Evolutionary conservation across 2,888 invertebrate genomes (phyloP), one percentile per base, ranked within the genome.

Genomic region (Archips crataeganus): DNA sequence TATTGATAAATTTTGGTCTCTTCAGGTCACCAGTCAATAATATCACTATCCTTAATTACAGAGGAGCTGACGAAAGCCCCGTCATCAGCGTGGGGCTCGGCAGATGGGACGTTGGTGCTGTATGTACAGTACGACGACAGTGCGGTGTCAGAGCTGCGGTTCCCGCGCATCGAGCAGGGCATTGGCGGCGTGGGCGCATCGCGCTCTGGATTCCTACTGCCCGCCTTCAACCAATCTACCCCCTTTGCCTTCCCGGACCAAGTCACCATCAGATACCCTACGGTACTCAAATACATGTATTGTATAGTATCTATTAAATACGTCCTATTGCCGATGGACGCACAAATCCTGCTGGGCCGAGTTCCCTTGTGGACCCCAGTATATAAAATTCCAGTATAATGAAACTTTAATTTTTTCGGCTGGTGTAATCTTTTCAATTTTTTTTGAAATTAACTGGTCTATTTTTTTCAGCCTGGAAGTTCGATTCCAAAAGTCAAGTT

Each of bases 71-170:
- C 98, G 84, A 96, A 96, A 79, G 95, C 95, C 78, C 97, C 96
- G 73, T 96, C 97, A 85, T 98, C 98, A 64, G 94, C 98, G 80
- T 99, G 99, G 99, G 96, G 97, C 87, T 98, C 96, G 71, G 94
- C 95, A 23, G 97, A 98, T 87, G 98, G 98, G 67, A 95, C 96
- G 54, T 96, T 97, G 84, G 96, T 99, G 75, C 95, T 98, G 87
- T 99, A 96, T 92, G 98, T 97, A 70, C 96, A 97, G 79, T 98
- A 98, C 93, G 98, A 98, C 94, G 98, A 98, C 92, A 96, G 96
- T 72, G 95, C 95, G 77, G 97, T 98, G 71, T 96, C 97, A 60
- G 95, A 96, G 85, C 95, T 97, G 90, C 96, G 96, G 83, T 97
- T 97, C 92, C 98, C 98, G 49, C 97, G 98, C 96, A 96, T 98